Base-by-base conservation (phyloP, 2,888 invertebrate genomes). In the Parnassius apollo region DNA sequence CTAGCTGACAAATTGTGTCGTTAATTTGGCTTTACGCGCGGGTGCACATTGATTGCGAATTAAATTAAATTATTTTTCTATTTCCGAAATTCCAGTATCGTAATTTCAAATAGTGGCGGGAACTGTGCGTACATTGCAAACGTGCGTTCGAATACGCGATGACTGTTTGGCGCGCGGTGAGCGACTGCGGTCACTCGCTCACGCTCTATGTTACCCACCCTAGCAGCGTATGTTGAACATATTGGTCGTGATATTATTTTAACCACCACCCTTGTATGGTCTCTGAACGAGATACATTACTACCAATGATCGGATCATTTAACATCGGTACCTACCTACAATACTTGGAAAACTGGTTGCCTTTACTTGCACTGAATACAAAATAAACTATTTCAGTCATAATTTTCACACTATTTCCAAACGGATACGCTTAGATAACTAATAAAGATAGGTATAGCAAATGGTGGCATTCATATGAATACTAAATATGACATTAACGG, bases 31-130 rank as follows among this genome's bases (percentile, higher is more conserved):
- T 82, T 80, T 73, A 80, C 88, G 90, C 83, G 74, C 82, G 76
- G 83, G 71, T 88, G 89, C 82, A 80, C 83, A 75, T 77, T 76
- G 75, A 77, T 86, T 81, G 86, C 85, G 83, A 83, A 76, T 72
- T 78, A 73, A 73, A 57, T 75, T 78, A 75, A 77, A 78, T 77
- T 76, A 75, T 76, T 75, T 72, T 73, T 75, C 74, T 75, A 74
- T 76, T 75, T 76, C 77, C 74, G 76, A 81, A 81, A 35, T 22
- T 46, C 56, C 59, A 46, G 53, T 64, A 59, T 57, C 80, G 80
- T 78, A 78, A 77, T 76, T 90, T 88, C 83, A 82, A 89, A 88
- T 85, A 77, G 75, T 83, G 85, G 90, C 89, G 89, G 89, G 86
- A 83, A 81, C 77, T 71, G 82, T 89, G 86, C 83, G 88, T 88